phyloP scores from a whole-genome alignment of 2,797 vertebrate genomes.

The Acanthurus leucopareius region DNA sequence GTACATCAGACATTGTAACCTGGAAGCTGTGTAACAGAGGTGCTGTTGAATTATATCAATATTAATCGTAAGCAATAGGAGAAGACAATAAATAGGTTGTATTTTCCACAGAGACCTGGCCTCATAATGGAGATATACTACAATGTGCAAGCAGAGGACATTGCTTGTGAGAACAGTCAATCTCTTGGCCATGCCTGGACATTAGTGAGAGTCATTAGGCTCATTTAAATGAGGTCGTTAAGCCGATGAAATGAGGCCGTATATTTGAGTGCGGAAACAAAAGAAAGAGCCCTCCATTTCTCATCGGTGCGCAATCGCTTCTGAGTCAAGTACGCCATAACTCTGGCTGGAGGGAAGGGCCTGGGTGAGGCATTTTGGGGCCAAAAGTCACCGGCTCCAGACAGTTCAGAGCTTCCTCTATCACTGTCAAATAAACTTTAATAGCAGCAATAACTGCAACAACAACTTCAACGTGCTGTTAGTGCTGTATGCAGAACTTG shows the following conservation, averaged over 20 bases:
- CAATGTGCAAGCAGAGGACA: constrained; percentile 75
- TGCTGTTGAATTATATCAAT: constrained; percentile 26
- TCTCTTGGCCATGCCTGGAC: constrained; percentile 80
- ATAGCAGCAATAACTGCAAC: constrained; percentile 32
- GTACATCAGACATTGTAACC: constrained; percentile 34
- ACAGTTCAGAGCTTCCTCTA: constrained; percentile 43
- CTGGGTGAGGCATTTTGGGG: constrained; percentile 20
- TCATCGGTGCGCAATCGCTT: constrained; percentile 64
- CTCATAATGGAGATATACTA: constrained; percentile 80
- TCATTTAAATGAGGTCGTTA: constrained; percentile 86
- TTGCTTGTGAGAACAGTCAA: constrained; percentile 74
- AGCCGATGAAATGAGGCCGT: constrained; percentile 84
- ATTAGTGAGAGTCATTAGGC: constrained; percentile 87
- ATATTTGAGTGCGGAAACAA: constrained; percentile 77
- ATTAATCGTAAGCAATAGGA: constrained; percentile 56
- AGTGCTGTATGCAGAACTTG: constrained; percentile 33
- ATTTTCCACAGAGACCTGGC: constrained; percentile 66
- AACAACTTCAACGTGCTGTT: constrained; percentile 16
- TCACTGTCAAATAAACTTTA: constrained; percentile 54
- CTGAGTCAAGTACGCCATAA: constrained; percentile 68
- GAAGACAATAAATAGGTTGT: constrained; percentile 74
- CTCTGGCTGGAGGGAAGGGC: constrained; percentile 52
- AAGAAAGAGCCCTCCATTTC: constrained; percentile 63
- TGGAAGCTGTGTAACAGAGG: constrained; percentile 19
- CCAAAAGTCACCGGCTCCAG: constrained; percentile 57